Evolutionary conservation across 2,888 invertebrate genomes (phyloP).

Genomic region (Idaea biselata): DNA sequence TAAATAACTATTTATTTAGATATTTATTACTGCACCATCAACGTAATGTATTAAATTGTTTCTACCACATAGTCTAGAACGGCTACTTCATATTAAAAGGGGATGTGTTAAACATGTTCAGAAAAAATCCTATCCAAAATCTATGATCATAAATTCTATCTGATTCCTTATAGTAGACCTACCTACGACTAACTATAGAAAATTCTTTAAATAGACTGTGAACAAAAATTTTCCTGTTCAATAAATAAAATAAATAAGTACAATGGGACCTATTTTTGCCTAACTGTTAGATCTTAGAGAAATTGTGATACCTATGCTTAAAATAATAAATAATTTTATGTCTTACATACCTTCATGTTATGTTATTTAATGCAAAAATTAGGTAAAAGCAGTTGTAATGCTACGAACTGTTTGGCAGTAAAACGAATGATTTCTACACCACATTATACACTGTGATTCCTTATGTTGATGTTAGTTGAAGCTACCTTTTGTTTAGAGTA

Average conservation of each 20-base stretch:
- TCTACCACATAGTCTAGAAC: conserved; percentile 4
- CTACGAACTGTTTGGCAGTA: neutral
- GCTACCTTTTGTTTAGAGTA: neutral
- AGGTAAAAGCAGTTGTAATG: neutral
- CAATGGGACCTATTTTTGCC: conserved; percentile 66
- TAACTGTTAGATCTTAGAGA: conserved; percentile 54
- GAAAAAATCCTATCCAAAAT: neutral
- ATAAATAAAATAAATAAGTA: conserved; percentile 48
- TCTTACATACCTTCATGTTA: conserved; percentile 28
- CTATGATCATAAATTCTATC: neutral
- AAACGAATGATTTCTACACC: neutral
- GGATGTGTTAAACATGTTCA: too few relatives aligned
- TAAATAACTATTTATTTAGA: conserved; percentile 15
- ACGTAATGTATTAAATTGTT: conserved; percentile 13
- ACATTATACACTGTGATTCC: too few relatives aligned
- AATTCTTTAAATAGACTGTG: conserved; percentile 12
- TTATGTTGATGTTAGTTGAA: too few relatives aligned
- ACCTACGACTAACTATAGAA: neutral
- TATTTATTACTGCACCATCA: neutral
- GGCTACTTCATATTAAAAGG: neutral
- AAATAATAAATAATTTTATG: conserved; percentile 9
- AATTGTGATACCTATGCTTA: conserved; percentile 48
- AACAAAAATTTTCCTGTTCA: conserved; percentile 34
- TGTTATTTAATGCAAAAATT: neutral
- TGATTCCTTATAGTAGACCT: neutral